Evolutionary conservation across 2,797 vertebrate species (phyloP), one percentile per base, ranked within the genome.

Genomic region (Moxostoma hubbsi): DNA sequence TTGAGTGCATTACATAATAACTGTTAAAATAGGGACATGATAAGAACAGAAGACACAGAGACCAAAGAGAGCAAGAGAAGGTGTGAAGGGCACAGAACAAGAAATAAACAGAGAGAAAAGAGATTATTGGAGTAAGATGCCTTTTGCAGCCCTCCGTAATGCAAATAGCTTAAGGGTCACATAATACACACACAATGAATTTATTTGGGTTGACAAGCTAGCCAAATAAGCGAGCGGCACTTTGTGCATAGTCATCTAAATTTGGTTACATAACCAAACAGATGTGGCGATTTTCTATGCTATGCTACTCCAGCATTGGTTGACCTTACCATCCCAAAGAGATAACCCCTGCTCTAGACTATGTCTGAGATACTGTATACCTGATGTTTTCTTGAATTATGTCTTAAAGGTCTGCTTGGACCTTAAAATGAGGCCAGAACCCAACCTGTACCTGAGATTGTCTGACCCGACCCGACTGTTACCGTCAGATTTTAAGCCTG

Each of bases 221-320:
- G 61, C 54, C 43, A 73, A 83, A 78, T 53, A 61, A 78, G 82
- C 12, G 13, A 16, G 47, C 55, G 55, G 72, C 64, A 75, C 57
- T 81, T 74, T 55, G 46, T 73, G 64, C 68, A 24, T 15, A 73
- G 49, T 54, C 77, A 80, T 73, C 62, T 66, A 53, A 78, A 73
- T 59, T 54, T 43, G 47, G 12, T 81, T 83, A 78, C 75, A 81
- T 79, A 81, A 81, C 46, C 64, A 73, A 77, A 67, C 75, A 78
- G 73, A 72, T 73, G 58, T 73, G 62, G 58, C 16, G n/a, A 50
- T 62, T 62, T 36, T 51, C 16, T n/a, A 57, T 71, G 53, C 68
- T 58, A 15, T 46, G 54, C 68, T 71, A 9, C 16, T n/a, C 57
- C 0, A 7, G 15, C 46, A 15, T 73, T 46, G 18, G 58, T 12